These are phyloP conservation scores for Drosophila demipolita DNA, from an alignment of 2,888 invertebrate species.

Conservation along the genomic window DNA sequence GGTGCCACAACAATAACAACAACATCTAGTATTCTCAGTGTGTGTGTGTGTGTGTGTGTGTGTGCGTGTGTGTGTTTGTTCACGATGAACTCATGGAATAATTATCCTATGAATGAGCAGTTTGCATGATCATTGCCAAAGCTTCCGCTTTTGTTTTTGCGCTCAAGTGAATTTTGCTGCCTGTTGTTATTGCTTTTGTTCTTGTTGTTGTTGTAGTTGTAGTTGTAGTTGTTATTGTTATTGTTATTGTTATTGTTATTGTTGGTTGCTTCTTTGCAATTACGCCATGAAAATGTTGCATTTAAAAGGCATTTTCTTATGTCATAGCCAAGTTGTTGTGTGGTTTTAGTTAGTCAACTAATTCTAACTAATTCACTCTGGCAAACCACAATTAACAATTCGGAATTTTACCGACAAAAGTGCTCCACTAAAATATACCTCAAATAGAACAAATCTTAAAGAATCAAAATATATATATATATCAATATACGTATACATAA, in stretches of 20 bases:
- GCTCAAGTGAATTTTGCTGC: constrained; percentile 59
- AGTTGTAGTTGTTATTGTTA: constrained; percentile 23
- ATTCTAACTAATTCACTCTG: constrained; percentile 53
- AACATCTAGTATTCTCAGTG: constrained; percentile 11
- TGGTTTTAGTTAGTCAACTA: constrained; percentile 55
- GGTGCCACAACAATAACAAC: constrained; percentile 54
- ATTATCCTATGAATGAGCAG: constrained; percentile 82
- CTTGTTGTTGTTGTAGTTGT: constrained; percentile 21
- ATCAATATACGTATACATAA: no score
- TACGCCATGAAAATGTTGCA: constrained; percentile 80
- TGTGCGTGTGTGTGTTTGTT: constrained; percentile 31
- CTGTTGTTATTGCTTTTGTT: constrained; percentile 31
- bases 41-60: constrained; percentile 18
- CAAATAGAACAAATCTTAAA: not conserved
- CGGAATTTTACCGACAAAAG: not conserved
- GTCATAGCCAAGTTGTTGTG: constrained; percentile 62
- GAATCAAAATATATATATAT: no score
- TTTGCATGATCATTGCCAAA: constrained; percentile 81
- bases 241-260: constrained; percentile 35
- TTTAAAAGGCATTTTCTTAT: constrained; percentile 77
- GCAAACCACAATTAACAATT: constrained; percentile 15
- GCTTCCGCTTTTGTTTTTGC: constrained; percentile 81
- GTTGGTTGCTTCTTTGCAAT: constrained; percentile 64
- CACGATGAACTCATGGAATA: constrained; percentile 80
- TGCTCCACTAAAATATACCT: not conserved